Conservation (phyloP, 2,888 invertebrate species). For the Tipula vernalis region DNA sequence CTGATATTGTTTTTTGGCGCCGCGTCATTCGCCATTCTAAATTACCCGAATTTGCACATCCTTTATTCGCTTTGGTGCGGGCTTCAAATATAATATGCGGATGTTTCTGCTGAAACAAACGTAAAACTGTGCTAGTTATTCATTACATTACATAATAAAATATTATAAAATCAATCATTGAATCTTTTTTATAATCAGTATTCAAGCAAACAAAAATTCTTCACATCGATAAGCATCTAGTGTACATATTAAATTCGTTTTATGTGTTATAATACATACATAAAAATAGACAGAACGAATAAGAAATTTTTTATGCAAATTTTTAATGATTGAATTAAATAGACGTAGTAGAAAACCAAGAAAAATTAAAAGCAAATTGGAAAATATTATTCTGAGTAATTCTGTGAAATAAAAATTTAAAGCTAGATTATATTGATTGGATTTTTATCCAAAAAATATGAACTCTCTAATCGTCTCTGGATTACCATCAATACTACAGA, state of each 20-base stretch:
- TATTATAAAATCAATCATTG: background rate
- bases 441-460: background rate
- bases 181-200: background rate
- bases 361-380: background rate
- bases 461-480: background rate
- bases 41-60: slow-evolving; percentile 72
- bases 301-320: background rate
- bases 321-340: slow-evolving; percentile 4
- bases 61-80: slow-evolving; percentile 78
- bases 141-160: background rate
- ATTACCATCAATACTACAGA: background rate
- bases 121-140: slow-evolving; percentile 10
- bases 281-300: background rate
- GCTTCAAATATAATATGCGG: slow-evolving; percentile 96
- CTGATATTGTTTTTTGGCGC: slow-evolving; percentile 45
- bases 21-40: slow-evolving; percentile 60
- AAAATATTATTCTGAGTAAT: background rate
- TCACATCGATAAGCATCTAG: background rate
- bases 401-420: background rate
- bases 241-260: background rate
- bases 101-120: slow-evolving; percentile 82
- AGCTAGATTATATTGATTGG: slow-evolving; percentile 4
- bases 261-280: background rate
- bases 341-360: background rate
- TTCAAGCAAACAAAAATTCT: background rate